A percentile compares a stretch with the other conserved stretches of the same genome.
Evolutionary conservation across 2,888 invertebrate genomes (phyloP).

Genomic region (Augiades crinisus): DNA sequence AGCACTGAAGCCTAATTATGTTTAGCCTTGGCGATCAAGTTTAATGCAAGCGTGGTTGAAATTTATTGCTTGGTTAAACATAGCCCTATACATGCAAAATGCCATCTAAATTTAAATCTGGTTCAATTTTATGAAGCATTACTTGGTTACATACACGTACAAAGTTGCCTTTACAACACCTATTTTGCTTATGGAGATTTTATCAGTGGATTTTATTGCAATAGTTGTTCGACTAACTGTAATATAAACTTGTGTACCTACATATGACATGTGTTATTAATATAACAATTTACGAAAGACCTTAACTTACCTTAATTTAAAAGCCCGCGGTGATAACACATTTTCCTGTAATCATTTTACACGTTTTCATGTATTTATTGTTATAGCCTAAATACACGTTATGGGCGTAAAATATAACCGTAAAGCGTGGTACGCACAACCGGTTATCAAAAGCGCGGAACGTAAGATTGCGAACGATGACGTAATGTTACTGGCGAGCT

Average conservation of each 20-base stretch:
- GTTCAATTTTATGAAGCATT: slow-evolving; percentile 9
- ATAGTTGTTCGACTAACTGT: no score
- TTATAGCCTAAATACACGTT: neutral
- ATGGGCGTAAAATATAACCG: neutral
- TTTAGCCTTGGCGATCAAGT: slow-evolving; percentile 38
- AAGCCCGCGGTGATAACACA: neutral
- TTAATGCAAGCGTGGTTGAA: slow-evolving; percentile 37
- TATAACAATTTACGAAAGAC: neutral
- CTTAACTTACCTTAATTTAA: neutral
- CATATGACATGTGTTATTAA: neutral
- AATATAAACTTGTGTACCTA: no score
- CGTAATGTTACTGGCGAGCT: neutral
- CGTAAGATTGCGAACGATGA: neutral
- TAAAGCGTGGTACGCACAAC: neutral
- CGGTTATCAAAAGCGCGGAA: neutral
- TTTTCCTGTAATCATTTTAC: no score
- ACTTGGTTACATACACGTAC: neutral
- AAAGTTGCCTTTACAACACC: neutral
- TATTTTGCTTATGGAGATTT: neutral
- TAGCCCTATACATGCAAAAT: slow-evolving; percentile 18
- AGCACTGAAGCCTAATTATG: slow-evolving; percentile 46
- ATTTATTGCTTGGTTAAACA: slow-evolving; percentile 33
- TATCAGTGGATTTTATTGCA: neutral
- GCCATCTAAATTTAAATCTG: slow-evolving; percentile 2
- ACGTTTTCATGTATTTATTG: neutral